Percentiles rank a stretch among this genome's conserved stretches.
Evolutionary conservation across 1,140 invertebrate species (phyloP).

Genomic region (Drosophila ironensis): DNA sequence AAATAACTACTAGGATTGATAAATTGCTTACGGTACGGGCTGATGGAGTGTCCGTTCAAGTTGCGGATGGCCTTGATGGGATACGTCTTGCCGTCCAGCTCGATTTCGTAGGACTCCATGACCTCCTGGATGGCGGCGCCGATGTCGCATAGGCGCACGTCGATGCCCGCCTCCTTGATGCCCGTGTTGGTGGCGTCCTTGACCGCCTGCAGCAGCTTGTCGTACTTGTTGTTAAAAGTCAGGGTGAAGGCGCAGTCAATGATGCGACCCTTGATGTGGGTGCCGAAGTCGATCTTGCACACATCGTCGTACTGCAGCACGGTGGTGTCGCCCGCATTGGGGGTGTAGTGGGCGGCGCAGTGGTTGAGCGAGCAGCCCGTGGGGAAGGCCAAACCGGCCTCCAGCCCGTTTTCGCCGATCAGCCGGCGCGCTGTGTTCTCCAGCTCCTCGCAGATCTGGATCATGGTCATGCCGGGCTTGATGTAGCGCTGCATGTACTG

Average conservation of each 20-base stretch:
- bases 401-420: constrained; percentile 97
- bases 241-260: constrained; percentile 99
- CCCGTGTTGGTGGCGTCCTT: constrained; percentile 99
- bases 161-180: constrained; percentile 97
- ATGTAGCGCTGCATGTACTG: constrained; percentile 95
- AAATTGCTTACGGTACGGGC: constrained; percentile 95
- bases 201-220: constrained; percentile 97
- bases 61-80: constrained; percentile 99
- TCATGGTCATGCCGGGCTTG: constrained; percentile 99
- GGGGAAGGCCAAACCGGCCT: constrained; percentile 98
- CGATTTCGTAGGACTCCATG: constrained; percentile 99
- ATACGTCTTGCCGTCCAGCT: constrained; percentile 98
- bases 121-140: constrained; percentile 99
- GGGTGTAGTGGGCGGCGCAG: constrained; percentile 99
- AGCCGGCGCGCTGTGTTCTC: constrained; percentile 95
- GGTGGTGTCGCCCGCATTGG: constrained; percentile 98
- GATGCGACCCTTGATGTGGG: constrained; percentile 98
- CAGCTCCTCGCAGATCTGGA: constrained; percentile 98
- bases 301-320: constrained; percentile 98
- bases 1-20: no score
- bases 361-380: constrained; percentile 99
- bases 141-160: constrained; percentile 98
- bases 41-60: constrained; percentile 99
- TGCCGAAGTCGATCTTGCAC: constrained; percentile 99
- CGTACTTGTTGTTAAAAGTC: constrained; percentile 98